Percentiles rank a stretch among this genome's conserved stretches.
These are phyloP conservation scores for Eueides isabella DNA, from an alignment of 1,140 invertebrate genomes.

Conservation along the genomic window DNA sequence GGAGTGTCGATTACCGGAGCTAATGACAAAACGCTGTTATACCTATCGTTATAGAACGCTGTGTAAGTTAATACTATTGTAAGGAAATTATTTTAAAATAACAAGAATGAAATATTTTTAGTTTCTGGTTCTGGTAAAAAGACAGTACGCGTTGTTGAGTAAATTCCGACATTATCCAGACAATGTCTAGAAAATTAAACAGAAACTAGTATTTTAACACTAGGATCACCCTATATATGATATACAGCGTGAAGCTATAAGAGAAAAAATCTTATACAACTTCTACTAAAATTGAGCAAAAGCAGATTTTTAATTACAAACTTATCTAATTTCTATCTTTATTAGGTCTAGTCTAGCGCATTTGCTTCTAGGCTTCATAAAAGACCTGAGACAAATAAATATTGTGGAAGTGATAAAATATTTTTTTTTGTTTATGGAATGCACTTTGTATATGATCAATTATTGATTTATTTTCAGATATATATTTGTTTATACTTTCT, in stretches of 20 bases:
- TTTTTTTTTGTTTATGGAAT: neutral
- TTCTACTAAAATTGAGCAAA: neutral
- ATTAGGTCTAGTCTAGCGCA: constrained; percentile 30
- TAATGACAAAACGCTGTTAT: constrained; percentile 35
- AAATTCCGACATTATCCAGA: too few species aligned
- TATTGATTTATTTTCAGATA: too few species aligned
- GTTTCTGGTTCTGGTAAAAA: too few species aligned
- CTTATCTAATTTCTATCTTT: constrained; percentile 29
- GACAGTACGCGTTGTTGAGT: too few species aligned
- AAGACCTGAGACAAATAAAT: constrained; percentile 1
- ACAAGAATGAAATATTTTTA: too few species aligned
- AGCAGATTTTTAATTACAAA: constrained; percentile 11
- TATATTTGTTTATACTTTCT: too few species aligned
- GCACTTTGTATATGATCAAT: too few species aligned
- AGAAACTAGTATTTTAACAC: too few species aligned
- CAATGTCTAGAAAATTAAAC: too few species aligned
- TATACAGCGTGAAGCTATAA: neutral
- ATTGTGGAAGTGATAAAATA: neutral
- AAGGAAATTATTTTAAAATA: too few species aligned
- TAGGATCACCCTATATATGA: too few species aligned
- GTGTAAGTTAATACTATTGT: neutral
- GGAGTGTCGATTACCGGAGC: constrained; percentile 41
- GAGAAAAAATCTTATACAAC: neutral
- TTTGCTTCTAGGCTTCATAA: constrained; percentile 29
- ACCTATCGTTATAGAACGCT: neutral